Evolutionary conservation across 2,797 vertebrate genomes (phyloP).

Genomic region (Syndactyla subalaris): DNA sequence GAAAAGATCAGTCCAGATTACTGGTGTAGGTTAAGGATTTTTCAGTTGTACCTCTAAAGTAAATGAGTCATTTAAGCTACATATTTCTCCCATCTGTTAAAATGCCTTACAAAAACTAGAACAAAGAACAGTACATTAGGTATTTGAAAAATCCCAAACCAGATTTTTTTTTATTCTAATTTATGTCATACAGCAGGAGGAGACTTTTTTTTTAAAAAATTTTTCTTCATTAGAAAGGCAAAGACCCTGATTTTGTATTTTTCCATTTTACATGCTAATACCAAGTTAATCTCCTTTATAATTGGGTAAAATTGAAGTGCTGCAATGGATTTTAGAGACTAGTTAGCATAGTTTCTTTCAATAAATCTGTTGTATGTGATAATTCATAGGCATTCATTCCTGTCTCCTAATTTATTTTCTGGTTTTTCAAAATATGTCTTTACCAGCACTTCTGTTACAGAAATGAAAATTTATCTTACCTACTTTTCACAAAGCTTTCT

Average conservation of each 20-base stretch:
- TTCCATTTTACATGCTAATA: conserved; percentile 2
- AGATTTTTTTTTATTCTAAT: neutral
- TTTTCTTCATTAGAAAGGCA: neutral
- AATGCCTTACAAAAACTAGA: neutral
- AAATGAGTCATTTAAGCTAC: neutral
- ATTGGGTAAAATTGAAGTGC: neutral
- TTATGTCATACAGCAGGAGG: neutral
- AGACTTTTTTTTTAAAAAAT: neutral
- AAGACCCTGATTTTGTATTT: neutral
- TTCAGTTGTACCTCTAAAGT: neutral
- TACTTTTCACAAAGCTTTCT: neutral
- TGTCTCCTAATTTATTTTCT: neutral
- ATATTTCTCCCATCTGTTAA: neutral
- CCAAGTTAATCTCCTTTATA: conserved; percentile 9
- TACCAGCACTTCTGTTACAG: neutral
- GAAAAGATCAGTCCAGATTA: neutral
- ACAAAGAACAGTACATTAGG: neutral
- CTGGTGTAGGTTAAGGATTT: neutral
- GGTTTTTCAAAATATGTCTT: neutral
- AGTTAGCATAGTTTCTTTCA: neutral
- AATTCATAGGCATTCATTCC: neutral
- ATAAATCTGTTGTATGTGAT: neutral
- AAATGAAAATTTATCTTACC: neutral
- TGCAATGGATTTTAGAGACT: conserved; percentile 23
- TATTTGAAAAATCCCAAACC: neutral